Base-by-base conservation (phyloP, 1,140 invertebrate genomes). In the Elysia chlorotica region DNA sequence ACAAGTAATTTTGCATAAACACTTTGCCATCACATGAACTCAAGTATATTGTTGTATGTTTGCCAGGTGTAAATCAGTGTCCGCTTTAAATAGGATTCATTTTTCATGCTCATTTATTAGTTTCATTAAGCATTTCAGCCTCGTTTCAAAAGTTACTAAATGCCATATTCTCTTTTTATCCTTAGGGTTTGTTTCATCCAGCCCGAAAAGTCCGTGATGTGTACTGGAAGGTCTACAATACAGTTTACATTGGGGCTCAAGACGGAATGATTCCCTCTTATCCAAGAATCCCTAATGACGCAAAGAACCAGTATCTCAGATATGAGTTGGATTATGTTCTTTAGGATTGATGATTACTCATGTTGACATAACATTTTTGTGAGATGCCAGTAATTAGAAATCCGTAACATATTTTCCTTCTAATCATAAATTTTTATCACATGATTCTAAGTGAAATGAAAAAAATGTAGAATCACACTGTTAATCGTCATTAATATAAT, bases 171-270 rank as follows among this genome's bases (percentile, higher is more conserved):
- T 56, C 37, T 4, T 36, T 2, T 72, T 48, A 36, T 31, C 72
- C 63, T 28, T 88, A 98, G 92, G 98, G 97, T 63, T 88, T 99
- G 28, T 99, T 99, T 87, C 98, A 99, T 90, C 98, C 98, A 14
- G 98, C 98, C 14, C 90, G 98, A 71, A 99, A 99, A 90, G 98
- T 99, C 0, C 92, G 98, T 36, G 98, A 99, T 86, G 97, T 99
- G 0, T 99, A 99, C 86, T 99, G 98, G 98, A 99, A 99, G 89
- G 88, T 89, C 21, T 99, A 99, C 88, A 99, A 99, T 89, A 98
- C 97, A 1, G 90, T 99, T 21, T 99, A 99, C 82, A 99, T 99
- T 81, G 98, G 98, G 23, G 96, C 96, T 35, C 97, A 99, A 89
- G 98, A 99, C 89, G 93, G 97, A 10, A 90, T 99, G 33, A 96